These are phyloP conservation scores for Mus musculus DNA, from an alignment of 2,113 vertebrate genomes.

Conservation along the genomic window GRCm39 chr19:25388001-25388500, in stretches of 20 bases:
- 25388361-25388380: constrained; percentile 84
- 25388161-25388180: constrained; percentile 86
- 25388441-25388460: constrained; percentile 88
- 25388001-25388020: constrained; percentile 89
- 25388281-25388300: constrained; percentile 69
- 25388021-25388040: constrained; percentile 84
- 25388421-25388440: constrained; percentile 85
- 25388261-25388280: constrained; percentile 67
- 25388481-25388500: constrained; percentile 84
- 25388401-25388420: constrained; percentile 89
- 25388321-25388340: constrained; percentile 91
- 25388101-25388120: constrained; percentile 88
- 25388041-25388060: constrained; percentile 82
- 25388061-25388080: constrained; percentile 87
- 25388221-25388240: constrained; percentile 88
- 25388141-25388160: constrained; percentile 86
- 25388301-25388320: constrained; percentile 91
- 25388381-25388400: constrained; percentile 84
- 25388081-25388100: constrained; percentile 77
- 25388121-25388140: constrained; percentile 92
- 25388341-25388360: constrained; percentile 84
- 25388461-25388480: constrained; percentile 87
- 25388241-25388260: constrained; percentile 87
- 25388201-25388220: constrained; percentile 86
- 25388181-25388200: constrained; percentile 82